Evolutionary conservation across 2,888 invertebrate genomes (phyloP).

Genomic region (Tolmerus cingulatus): DNA sequence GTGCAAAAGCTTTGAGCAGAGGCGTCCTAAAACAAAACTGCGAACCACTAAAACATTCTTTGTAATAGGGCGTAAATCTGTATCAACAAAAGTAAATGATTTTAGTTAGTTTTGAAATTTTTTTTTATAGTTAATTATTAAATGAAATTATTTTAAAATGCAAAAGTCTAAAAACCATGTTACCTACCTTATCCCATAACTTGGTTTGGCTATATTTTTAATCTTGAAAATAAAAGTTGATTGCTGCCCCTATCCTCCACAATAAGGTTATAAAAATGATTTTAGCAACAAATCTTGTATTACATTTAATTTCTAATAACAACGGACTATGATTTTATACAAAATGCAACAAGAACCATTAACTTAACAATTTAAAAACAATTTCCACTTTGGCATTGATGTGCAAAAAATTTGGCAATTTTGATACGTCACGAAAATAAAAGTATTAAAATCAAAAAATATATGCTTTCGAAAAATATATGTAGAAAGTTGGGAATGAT

Average conservation of each 20-base stretch:
- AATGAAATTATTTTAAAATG: too few relatives aligned
- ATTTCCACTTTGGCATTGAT: conserved; percentile 6
- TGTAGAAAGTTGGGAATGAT: conserved; percentile 4
- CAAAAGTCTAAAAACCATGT: too few relatives aligned
- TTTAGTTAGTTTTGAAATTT: too few relatives aligned
- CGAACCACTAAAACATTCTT: too few relatives aligned
- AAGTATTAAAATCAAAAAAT: background rate
- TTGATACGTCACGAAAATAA: conserved; percentile 6
- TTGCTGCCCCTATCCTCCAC: too few relatives aligned
- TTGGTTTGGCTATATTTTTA: background rate
- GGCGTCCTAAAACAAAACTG: background rate
- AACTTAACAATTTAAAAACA: conserved; percentile 25
- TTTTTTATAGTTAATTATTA: too few relatives aligned
- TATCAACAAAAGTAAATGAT: too few relatives aligned
- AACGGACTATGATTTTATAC: background rate
- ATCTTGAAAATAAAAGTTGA: background rate
- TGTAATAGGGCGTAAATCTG: too few relatives aligned
- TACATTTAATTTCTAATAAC: background rate
- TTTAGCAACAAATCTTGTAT: background rate
- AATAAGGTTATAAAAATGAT: background rate
- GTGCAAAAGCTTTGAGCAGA: background rate
- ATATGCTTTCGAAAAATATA: conserved; percentile 18
- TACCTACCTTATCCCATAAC: too few relatives aligned
- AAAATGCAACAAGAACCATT: background rate
- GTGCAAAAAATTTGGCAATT: background rate